Evolutionary conservation across 2,797 vertebrate species (phyloP).

Genomic region (Euthynnus affinis): DNA sequence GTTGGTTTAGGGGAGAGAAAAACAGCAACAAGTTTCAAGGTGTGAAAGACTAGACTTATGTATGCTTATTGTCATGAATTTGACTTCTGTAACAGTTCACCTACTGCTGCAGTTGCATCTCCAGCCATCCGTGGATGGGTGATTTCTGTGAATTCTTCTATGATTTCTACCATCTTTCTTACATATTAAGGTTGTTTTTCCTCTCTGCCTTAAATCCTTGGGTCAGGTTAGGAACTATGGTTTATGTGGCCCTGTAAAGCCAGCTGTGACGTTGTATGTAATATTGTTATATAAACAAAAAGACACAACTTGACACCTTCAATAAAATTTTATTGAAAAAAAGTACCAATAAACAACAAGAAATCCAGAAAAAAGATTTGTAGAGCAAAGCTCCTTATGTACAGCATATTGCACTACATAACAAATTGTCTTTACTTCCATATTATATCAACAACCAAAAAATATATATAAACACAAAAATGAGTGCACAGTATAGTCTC

Average conservation of each 20-base stretch:
- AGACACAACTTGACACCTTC: conserved; percentile 73
- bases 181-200: background rate
- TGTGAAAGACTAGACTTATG: background rate
- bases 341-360: conserved; percentile 89
- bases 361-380: conserved; percentile 85
- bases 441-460: conserved; percentile 84
- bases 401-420: conserved; percentile 92
- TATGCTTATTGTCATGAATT: background rate
- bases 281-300: conserved; percentile 1
- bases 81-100: background rate
- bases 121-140: background rate
- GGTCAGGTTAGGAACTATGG: background rate
- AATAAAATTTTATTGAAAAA: conserved; percentile 88
- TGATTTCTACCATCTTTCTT: background rate
- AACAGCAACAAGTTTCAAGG: background rate
- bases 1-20: background rate
- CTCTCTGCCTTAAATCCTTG: no score
- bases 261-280: background rate
- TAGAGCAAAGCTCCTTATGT: conserved; percentile 90
- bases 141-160: background rate
- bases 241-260: background rate
- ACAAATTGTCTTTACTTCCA: conserved; percentile 88
- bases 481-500: conserved; percentile 90
- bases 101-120: background rate
- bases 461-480: conserved; percentile 82